Evolutionary conservation across 2,797 vertebrate genomes (phyloP).

Genomic region (Propithecus deckenii): DNA sequence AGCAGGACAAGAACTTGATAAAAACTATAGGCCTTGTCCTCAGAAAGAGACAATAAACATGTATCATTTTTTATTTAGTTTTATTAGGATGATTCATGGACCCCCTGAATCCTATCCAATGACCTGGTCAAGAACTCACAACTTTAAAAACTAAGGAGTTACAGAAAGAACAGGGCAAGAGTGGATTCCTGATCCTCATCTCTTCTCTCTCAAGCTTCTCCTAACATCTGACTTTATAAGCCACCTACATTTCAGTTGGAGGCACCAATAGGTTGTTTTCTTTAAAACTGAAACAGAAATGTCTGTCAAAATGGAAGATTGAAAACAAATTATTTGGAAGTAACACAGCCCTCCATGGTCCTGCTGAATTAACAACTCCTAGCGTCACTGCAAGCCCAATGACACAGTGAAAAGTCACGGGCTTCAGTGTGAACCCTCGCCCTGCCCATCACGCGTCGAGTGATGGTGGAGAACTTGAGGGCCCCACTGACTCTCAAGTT

Average conservation of each 20-base stretch:
- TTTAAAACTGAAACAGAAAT: not conserved
- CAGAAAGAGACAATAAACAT: not conserved
- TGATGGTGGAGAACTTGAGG: not conserved
- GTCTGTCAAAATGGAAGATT: not conserved
- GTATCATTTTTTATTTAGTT: not conserved
- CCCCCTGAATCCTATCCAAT: not conserved
- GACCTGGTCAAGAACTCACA: not conserved
- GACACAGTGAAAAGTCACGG: not conserved
- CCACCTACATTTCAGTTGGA: not conserved
- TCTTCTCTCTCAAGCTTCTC: not conserved
- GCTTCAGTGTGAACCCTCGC: not conserved
- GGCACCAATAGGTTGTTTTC: not conserved
- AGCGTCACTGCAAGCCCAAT: not conserved
- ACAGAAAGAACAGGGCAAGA: accelerated
- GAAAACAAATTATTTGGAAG: not conserved
- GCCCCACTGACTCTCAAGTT: not conserved
- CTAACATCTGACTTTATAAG: no score
- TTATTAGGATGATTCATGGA: not conserved
- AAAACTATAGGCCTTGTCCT: not conserved
- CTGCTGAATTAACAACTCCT: not conserved
- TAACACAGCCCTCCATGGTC: not conserved
- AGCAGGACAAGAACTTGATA: not conserved
- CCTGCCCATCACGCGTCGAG: not conserved
- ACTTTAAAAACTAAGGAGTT: not conserved
- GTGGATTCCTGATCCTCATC: no score